These are phyloP conservation scores for Morelia viridis DNA, from an alignment of 2,797 vertebrate genomes.

Conservation along the genomic window DNA sequence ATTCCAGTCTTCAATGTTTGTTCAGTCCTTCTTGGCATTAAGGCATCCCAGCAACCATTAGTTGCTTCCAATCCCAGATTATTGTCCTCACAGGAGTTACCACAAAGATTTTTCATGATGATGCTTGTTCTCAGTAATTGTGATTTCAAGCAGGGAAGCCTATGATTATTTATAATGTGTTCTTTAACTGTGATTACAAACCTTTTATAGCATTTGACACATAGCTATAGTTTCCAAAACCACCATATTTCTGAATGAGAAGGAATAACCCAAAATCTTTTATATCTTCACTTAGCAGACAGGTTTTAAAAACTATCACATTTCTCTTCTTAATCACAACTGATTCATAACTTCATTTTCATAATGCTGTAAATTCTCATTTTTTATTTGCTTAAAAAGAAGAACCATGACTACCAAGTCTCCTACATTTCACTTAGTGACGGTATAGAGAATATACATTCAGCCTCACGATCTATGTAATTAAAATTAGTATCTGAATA, in stretches of 20 bases:
- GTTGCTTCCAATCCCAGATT: not conserved
- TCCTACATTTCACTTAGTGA: not conserved
- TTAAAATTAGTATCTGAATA: not conserved
- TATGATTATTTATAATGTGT: not conserved
- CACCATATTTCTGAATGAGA: not conserved
- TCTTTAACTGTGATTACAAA: too few relatives aligned
- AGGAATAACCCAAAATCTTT: not conserved
- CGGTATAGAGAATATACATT: not conserved
- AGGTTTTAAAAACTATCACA: not conserved
- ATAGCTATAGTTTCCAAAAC: not conserved
- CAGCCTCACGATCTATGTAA: not conserved
- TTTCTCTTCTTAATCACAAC: not conserved
- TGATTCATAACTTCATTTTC: conserved; percentile 16
- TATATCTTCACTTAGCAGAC: not conserved
- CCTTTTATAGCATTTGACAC: rapidly evolving
- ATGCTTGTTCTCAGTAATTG: rapidly evolving
- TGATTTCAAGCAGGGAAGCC: not conserved
- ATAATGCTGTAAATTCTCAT: not conserved
- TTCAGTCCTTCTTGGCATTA: not conserved
- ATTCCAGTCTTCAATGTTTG: not conserved
- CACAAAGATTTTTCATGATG: not conserved
- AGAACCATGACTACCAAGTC: not conserved
- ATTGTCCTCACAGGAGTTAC: not conserved
- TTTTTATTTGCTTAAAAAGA: conserved; percentile 10
- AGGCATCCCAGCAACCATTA: not conserved